Evolutionary conservation across 2,113 vertebrate species (phyloP).

Genomic region (Bufo gargarizans): DNA sequence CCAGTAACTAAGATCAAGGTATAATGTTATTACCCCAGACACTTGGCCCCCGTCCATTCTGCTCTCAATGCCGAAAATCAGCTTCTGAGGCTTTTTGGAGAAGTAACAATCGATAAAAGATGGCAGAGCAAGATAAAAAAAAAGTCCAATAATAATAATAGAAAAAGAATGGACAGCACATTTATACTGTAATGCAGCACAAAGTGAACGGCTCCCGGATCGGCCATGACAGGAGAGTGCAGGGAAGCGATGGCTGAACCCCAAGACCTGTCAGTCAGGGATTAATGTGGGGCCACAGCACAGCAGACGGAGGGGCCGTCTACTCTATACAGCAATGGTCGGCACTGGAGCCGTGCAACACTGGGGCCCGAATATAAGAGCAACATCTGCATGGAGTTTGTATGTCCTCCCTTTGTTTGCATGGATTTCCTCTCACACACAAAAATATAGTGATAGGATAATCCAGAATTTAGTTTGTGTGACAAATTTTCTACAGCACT

Average conservation of each 20-base stretch:
- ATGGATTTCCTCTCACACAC: no score
- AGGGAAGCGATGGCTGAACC: not conserved
- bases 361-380: no score
- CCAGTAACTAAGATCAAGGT: slow-evolving; percentile 55
- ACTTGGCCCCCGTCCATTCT: slow-evolving; percentile 27
- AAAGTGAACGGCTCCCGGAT: not conserved
- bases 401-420: no score
- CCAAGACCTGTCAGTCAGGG: not conserved
- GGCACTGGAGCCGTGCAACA: no score
- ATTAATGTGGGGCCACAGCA: not conserved
- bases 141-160: not conserved
- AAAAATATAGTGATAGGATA: no score
- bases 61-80: slow-evolving; percentile 24
- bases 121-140: slow-evolving; percentile 9
- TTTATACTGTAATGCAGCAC: not conserved
- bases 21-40: slow-evolving; percentile 55
- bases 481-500: no score
- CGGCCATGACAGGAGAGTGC: not conserved
- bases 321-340: no score
- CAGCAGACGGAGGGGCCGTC: not conserved
- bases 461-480: no score
- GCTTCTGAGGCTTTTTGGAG: slow-evolving; percentile 49
- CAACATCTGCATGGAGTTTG: no score
- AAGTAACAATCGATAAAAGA: slow-evolving; percentile 51
- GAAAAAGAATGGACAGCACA: slow-evolving; percentile 1